Evolutionary conservation across 2,797 vertebrate species (phyloP).

Genomic region (Cyprinodon diabolis): DNA sequence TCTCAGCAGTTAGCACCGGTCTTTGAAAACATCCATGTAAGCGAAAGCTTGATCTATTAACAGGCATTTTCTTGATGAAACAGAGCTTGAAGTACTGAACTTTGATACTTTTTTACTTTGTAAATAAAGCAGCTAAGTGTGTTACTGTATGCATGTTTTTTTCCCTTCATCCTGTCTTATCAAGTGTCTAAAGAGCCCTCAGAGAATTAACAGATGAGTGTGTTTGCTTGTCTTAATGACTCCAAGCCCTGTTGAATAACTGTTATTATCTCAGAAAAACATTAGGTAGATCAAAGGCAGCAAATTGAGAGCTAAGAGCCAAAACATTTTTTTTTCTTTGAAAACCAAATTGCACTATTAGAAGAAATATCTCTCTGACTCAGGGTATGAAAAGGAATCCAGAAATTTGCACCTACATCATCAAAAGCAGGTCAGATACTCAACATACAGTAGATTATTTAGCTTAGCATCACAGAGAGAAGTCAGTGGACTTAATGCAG

Average conservation of each 20-base stretch:
- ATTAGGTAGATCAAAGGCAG: slow-evolving; percentile 12
- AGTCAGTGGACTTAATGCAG: slow-evolving; percentile 45
- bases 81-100: background rate
- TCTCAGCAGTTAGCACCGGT: background rate
- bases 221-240: slow-evolving; percentile 9
- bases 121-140: background rate
- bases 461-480: slow-evolving; percentile 40
- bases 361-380: slow-evolving; percentile 36
- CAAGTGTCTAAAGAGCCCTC: background rate
- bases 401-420: slow-evolving; percentile 53
- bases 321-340: slow-evolving; percentile 1
- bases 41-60: background rate
- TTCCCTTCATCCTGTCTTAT: background rate
- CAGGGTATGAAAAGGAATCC: slow-evolving; percentile 49
- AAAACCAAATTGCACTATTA: slow-evolving; percentile 22
- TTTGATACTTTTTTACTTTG: background rate
- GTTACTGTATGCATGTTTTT: background rate
- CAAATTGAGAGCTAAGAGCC: slow-evolving; percentile 10
- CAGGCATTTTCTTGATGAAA: background rate
- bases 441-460: slow-evolving; percentile 42
- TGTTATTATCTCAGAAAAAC: slow-evolving; percentile 15
- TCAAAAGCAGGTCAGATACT: slow-evolving; percentile 54
- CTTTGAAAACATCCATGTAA: background rate
- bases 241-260: background rate
- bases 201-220: slow-evolving; percentile 9